These are phyloP conservation scores for Gobius niger DNA, from an alignment of 2,113 vertebrate species.

Conservation along the genomic window DNA sequence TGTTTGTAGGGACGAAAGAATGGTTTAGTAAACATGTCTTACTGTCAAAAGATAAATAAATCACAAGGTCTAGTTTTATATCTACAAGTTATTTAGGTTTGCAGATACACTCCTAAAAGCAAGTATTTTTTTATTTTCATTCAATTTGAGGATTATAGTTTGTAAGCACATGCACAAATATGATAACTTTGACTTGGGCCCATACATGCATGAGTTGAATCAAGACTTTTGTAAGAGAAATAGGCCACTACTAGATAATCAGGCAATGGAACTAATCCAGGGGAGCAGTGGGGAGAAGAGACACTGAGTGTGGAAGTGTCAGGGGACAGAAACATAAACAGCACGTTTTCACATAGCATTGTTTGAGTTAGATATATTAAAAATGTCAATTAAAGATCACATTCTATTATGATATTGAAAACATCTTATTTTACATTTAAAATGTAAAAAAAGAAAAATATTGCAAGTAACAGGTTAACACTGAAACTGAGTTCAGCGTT, in stretches of 20 bases:
- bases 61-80: no score
- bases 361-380: no score
- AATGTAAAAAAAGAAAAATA: background rate
- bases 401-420: background rate
- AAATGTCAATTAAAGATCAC: background rate
- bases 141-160: constrained; percentile 8
- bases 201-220: constrained; percentile 49
- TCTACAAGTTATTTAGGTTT: background rate
- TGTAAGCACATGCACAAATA: constrained; percentile 4
- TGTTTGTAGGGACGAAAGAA: no score
- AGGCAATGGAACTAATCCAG: constrained; percentile 77
- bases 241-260: constrained; percentile 74
- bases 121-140: background rate
- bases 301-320: background rate
- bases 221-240: constrained; percentile 59
- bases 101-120: constrained; percentile 4
- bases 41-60: no score
- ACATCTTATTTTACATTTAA: background rate
- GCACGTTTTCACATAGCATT: background rate
- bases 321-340: constrained; percentile 24
- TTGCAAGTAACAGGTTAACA: background rate
- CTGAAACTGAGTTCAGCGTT: no score
- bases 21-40: no score
- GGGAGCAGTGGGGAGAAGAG: constrained; percentile 49
- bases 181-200: constrained; percentile 30